These are phyloP conservation scores for Rhynchomys soricoides DNA, from an alignment of 2,113 vertebrate species.

Conservation along the genomic window DNA sequence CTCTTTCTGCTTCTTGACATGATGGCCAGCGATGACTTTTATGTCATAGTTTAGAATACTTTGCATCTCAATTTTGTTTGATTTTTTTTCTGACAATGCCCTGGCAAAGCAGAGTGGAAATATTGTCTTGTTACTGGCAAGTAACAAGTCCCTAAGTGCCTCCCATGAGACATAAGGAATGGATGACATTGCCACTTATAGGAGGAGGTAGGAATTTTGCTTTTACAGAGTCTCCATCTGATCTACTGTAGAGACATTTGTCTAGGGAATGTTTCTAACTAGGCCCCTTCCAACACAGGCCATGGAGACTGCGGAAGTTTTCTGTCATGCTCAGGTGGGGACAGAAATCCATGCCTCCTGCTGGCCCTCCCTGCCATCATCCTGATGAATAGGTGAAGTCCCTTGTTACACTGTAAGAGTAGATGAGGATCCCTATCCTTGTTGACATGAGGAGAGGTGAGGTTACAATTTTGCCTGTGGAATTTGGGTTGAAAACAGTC, in stretches of 20 bases:
- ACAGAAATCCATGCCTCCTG: not conserved
- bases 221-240: not conserved
- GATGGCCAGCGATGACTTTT: not conserved
- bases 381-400: not conserved
- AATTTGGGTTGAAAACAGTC: not conserved
- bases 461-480: not conserved
- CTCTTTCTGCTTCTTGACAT: not conserved
- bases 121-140: not conserved
- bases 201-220: not conserved
- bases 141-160: no score
- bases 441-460: not conserved
- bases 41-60: not conserved
- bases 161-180: not conserved
- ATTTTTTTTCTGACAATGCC: not conserved
- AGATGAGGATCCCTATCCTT: not conserved
- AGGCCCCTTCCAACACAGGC: not conserved
- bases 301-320: not conserved
- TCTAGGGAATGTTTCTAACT: fast-evolving
- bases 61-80: not conserved
- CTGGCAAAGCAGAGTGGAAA: not conserved
- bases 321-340: not conserved
- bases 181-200: not conserved
- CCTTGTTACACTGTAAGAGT: not conserved
- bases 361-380: not conserved
- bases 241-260: not conserved